Conservation (phyloP, 2,888 invertebrate genomes). For the Sclerodermus sp. region DNA sequence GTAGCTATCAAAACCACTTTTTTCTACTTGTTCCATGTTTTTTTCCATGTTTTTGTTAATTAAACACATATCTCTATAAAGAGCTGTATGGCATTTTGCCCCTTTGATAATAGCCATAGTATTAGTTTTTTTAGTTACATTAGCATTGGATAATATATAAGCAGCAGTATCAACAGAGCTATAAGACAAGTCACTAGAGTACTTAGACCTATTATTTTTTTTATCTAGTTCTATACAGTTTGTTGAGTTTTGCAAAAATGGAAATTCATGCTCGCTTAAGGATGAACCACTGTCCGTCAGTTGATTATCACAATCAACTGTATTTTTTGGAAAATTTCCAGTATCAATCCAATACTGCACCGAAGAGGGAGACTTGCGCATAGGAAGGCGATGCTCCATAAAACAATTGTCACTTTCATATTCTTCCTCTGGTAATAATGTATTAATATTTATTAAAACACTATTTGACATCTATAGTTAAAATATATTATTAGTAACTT, state of each 20-base stretch:
- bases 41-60: too few species aligned
- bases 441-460: slow-evolving; percentile 21
- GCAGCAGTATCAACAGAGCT: slow-evolving; percentile 45
- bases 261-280: slow-evolving; percentile 22
- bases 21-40: too few species aligned
- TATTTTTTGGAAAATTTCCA: slow-evolving; percentile 32
- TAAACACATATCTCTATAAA: too few species aligned
- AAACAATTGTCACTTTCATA: slow-evolving; percentile 1
- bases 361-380: slow-evolving; percentile 29
- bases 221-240: not conserved
- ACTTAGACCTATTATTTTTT: not conserved
- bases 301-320: slow-evolving; percentile 2
- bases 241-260: not conserved
- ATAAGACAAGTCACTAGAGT: slow-evolving; percentile 15
- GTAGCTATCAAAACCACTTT: too few species aligned
- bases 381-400: slow-evolving; percentile 18
- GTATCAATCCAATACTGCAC: slow-evolving; percentile 47
- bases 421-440: slow-evolving; percentile 13
- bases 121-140: slow-evolving; percentile 36
- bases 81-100: slow-evolving; percentile 14
- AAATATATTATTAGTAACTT: not conserved
- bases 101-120: slow-evolving; percentile 34
- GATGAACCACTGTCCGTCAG: slow-evolving; percentile 24
- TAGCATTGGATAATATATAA: slow-evolving; percentile 43
- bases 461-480: slow-evolving; percentile 25